phyloP scores from a whole-genome alignment of 2,888 invertebrate genomes.

The Steinernema scapterisci region DNA sequence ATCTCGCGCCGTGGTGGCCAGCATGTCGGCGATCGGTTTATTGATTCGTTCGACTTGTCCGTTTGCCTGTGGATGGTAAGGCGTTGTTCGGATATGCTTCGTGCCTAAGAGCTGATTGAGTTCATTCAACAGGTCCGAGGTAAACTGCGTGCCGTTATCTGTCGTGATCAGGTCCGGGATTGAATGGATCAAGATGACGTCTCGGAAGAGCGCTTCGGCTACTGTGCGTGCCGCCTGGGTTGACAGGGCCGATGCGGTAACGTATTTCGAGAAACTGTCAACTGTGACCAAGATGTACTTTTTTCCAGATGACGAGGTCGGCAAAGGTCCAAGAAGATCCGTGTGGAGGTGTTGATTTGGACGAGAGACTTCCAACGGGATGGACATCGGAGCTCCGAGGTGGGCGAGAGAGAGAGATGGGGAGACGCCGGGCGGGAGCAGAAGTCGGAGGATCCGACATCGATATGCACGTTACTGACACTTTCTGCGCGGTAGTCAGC shows the following conservation, averaged over 20 bases:
- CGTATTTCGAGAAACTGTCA: constrained; percentile 31
- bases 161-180: constrained; percentile 57
- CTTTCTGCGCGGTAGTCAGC: too few species aligned
- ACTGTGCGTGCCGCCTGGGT: constrained; percentile 11
- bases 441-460: too few species aligned
- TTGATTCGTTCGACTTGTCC: constrained; percentile 57
- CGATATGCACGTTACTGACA: too few species aligned
- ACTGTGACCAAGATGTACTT: constrained; percentile 19
- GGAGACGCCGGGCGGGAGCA: too few species aligned
- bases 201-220: constrained; percentile 1
- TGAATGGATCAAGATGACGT: constrained; percentile 52
- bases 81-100: constrained; percentile 44
- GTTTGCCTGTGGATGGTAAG: constrained; percentile 59
- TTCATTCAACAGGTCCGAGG: constrained; percentile 45
- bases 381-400: too few species aligned
- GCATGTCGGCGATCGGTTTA: constrained; percentile 8
- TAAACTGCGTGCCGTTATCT: constrained; percentile 64
- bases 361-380: too few species aligned
- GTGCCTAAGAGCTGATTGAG: constrained; percentile 46
- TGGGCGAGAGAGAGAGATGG: too few species aligned
- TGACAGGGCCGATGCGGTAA: constrained; percentile 18
- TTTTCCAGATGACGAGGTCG: neutral
- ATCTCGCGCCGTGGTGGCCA: neutral
- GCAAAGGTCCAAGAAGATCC: constrained; percentile 35
- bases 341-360: constrained; percentile 27